Conservation (phyloP, 2,888 invertebrate genomes). For the Scaptomyza parva region DNA sequence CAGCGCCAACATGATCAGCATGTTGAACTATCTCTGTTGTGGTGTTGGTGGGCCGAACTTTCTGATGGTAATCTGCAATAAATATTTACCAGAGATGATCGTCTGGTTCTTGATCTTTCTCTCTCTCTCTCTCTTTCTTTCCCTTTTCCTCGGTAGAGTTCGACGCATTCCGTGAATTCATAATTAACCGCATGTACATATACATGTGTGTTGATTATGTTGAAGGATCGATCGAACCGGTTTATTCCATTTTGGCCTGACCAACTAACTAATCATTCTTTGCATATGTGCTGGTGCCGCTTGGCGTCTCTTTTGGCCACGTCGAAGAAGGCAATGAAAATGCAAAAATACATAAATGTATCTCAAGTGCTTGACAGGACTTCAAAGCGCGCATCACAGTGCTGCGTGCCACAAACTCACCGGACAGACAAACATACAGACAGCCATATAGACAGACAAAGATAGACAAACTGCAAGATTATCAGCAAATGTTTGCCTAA, state of each 20-base stretch:
- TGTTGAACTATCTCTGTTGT: conserved; percentile 25
- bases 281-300: conserved; percentile 60
- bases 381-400: conserved; percentile 79
- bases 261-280: conserved; percentile 79
- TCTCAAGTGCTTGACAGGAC: conserved; percentile 81
- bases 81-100: conserved; percentile 61
- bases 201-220: conserved; percentile 71
- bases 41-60: conserved; percentile 30
- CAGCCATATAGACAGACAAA: conserved; percentile 36
- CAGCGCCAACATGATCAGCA: conserved; percentile 52
- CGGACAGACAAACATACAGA: conserved; percentile 26
- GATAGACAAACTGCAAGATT: conserved; percentile 42
- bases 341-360: conserved; percentile 80
- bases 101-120: conserved; percentile 2
- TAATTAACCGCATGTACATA: conserved; percentile 66
- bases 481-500: not conserved
- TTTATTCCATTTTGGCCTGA: conserved; percentile 75
- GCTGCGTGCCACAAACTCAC: conserved; percentile 69
- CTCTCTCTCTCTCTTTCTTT: too few species aligned
- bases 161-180: conserved; percentile 74
- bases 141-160: conserved; percentile 7
- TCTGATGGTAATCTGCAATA: conserved; percentile 62
- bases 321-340: conserved; percentile 69
- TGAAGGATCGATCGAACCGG: conserved; percentile 71
- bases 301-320: conserved; percentile 19